phyloP scores from a whole-genome alignment of 1,140 invertebrate genomes.

The Pectinophora gossypiella region DNA sequence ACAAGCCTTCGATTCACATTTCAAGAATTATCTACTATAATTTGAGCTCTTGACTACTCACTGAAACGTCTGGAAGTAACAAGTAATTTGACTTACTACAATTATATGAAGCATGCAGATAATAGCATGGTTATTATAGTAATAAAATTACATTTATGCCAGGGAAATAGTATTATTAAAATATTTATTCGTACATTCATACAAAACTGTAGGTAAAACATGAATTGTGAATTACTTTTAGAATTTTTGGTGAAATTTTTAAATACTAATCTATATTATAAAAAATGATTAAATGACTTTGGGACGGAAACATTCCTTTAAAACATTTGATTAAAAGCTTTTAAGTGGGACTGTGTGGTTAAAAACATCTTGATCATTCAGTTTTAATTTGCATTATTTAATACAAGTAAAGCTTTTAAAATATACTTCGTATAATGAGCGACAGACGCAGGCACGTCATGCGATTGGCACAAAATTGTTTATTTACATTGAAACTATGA shows the following conservation, averaged over 20 bases:
- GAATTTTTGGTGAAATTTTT: slow-evolving; percentile 21
- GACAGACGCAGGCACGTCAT: too few species aligned
- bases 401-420: not conserved
- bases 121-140: slow-evolving; percentile 10
- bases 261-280: slow-evolving; percentile 27
- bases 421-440: not conserved
- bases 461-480: slow-evolving; percentile 20
- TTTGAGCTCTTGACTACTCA: slow-evolving; percentile 50
- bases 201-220: slow-evolving; percentile 17
- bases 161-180: not conserved
- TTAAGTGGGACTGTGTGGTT: too few species aligned
- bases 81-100: slow-evolving; percentile 27
- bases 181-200: not conserved
- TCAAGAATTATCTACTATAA: slow-evolving; percentile 34
- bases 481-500: not conserved
- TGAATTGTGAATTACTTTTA: slow-evolving; percentile 16
- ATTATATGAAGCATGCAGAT: slow-evolving; percentile 26
- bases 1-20: slow-evolving; percentile 51
- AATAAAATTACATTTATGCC: not conserved
- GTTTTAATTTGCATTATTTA: not conserved
- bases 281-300: slow-evolving; percentile 63
- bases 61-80: slow-evolving; percentile 16
- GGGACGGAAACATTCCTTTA: slow-evolving; percentile 63
- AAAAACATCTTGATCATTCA: too few species aligned
- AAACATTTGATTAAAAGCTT: slow-evolving; percentile 11